Conservation (phyloP, 2,797 vertebrate species). For the Sebastes hubbsi region DNA sequence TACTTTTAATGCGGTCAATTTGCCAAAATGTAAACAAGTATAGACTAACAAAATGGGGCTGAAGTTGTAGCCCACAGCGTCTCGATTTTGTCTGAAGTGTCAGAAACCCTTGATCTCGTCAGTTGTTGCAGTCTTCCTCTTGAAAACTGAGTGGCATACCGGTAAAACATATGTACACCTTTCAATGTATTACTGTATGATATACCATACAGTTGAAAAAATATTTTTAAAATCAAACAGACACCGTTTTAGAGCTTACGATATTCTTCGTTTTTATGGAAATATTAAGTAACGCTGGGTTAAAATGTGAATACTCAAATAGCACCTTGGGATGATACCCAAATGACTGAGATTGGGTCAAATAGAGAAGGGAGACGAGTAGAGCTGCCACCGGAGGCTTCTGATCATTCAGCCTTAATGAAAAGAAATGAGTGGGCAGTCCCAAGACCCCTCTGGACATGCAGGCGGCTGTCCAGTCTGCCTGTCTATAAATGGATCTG, state of each 20-base stretch:
- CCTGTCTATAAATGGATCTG: slow-evolving; percentile 63
- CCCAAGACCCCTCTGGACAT: slow-evolving; percentile 56
- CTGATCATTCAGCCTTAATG: slow-evolving; percentile 55
- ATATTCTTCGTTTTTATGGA: neutral
- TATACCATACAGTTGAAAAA: neutral
- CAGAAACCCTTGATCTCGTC: neutral
- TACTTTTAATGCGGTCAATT: neutral
- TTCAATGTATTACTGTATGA: neutral
- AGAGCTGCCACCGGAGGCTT: slow-evolving; percentile 31
- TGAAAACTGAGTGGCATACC: neutral
- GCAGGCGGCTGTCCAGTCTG: slow-evolving; percentile 49
- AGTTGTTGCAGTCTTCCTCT: neutral
- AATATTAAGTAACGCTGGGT: neutral
- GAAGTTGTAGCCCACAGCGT: neutral
- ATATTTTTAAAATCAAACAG: neutral
- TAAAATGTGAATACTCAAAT: neutral
- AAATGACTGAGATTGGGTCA: slow-evolving; percentile 10
- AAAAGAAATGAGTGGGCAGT: slow-evolving; percentile 62
- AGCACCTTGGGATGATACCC: neutral
- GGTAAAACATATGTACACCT: neutral
- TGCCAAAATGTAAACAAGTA: neutral
- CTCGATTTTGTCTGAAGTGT: neutral
- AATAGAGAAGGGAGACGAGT: slow-evolving; percentile 10
- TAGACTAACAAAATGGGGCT: neutral
- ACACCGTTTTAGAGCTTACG: neutral